Evolutionary conservation across 1,140 invertebrate genomes (phyloP).

Genomic region (Piezodorus guildinii): DNA sequence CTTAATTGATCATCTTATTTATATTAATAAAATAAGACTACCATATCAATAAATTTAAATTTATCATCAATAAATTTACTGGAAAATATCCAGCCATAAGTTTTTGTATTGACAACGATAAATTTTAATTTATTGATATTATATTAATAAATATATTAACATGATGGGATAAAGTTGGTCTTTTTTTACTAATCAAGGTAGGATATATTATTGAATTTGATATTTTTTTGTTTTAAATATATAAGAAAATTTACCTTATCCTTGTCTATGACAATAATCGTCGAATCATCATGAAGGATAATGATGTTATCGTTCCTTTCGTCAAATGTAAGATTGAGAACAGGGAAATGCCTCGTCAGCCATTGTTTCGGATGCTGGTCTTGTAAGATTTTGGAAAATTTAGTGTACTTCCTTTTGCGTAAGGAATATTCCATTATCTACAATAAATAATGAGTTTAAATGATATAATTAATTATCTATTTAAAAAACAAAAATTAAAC

Average conservation of each 20-base stretch:
- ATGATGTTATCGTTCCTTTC: conserved; percentile 43
- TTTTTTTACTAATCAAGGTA: no score
- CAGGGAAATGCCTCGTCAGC: conserved; percentile 37
- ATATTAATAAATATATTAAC: no score
- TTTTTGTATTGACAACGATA: no score
- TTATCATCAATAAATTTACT: no score
- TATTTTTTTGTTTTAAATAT: background rate
- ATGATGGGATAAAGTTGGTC: no score
- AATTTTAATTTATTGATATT: no score
- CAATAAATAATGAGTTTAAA: conserved; percentile 31
- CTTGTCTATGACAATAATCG: conserved; percentile 49
- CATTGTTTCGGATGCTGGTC: conserved; percentile 37
- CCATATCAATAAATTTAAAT: no score
- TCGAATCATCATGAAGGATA: conserved; percentile 49
- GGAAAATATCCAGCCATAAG: no score
- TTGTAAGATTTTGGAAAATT: conserved; percentile 42
- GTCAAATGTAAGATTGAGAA: conserved; percentile 46
- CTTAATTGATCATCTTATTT: no score
- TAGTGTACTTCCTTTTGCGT: conserved; percentile 39
- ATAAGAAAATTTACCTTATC: conserved; percentile 34
- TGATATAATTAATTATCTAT: background rate
- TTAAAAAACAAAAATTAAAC: no score
- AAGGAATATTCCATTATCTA: conserved; percentile 60
- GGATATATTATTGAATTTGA: no score
- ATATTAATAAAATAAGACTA: no score